Base-by-base conservation (phyloP, 2,113 vertebrate genomes). In the Arenaria interpres region DNA sequence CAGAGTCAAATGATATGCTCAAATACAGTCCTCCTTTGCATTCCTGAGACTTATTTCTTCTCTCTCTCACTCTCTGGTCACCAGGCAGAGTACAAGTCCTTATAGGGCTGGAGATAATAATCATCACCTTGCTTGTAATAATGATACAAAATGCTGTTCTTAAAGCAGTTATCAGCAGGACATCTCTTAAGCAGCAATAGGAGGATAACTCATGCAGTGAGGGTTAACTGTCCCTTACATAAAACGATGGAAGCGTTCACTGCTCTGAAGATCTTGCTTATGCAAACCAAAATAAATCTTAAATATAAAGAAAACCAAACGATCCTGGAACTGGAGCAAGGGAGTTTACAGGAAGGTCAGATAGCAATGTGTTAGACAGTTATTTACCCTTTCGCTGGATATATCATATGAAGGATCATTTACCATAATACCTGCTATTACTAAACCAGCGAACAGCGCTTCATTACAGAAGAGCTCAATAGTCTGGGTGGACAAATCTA, bases 141-240 rank as follows among this genome's bases (percentile, higher is more conserved):
- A 85, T 63, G 80, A 79, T 35, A 85, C n/a, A 89, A 95, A 93
- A 89, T 41, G 79, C 62, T 95, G 83, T 67, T 97, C 54, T 83
- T 95, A 85, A 93, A 86, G 94, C 77, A 78, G 21, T 85, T 93
- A 96, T 37, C 95, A 96, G 93, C 91, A 72, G 94, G 94, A 83
- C 69, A 80, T 74, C 93, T 89, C 94, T 94, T 91, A 63, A 94
- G 68, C 37, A 95, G 77, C 90, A 93, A 71, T n/a, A 79, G 77
- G 13, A 94, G 62, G 45, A 28, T 68, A 97, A 93, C 57, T 96
- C 92, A 96, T 77, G 90, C 90, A 87, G 77, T 28, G 90, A 95
- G 73, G 76, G 81, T 90, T 97, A 97, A 94, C 89, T 87, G 43
- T 57, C 88, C 88, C 72, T 88, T 78, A 92, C 54, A 93, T 56